A percentile compares a stretch with the other conserved stretches of the same genome.
phyloP scores from a whole-genome alignment of 2,113 vertebrate genomes.

The Naja naja region DNA sequence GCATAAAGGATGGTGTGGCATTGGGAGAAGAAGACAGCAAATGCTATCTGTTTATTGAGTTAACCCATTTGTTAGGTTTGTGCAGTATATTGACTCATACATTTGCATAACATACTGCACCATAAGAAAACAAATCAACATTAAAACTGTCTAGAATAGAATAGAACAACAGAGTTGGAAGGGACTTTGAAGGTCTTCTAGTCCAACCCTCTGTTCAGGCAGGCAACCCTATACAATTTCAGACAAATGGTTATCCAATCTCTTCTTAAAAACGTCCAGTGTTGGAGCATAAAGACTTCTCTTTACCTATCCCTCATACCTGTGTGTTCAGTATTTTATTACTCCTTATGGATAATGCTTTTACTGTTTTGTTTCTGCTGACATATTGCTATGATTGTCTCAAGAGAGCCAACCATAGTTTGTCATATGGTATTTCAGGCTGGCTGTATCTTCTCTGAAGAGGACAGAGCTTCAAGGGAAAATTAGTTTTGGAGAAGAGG shows the following conservation, averaged over 20 bases:
- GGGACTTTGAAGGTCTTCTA: no score
- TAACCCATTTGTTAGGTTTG: neutral
- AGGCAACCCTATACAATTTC: no score
- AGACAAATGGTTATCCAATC: no score
- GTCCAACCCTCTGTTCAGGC: no score
- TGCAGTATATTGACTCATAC: neutral
- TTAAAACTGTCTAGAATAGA: neutral
- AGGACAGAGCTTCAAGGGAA: neutral
- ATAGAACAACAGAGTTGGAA: no score
- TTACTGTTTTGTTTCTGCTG: neutral
- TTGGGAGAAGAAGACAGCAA: no score
- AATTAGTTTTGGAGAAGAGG: neutral
- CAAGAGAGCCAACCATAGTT: neutral
- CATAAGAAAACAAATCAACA: neutral
- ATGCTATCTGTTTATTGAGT: neutral
- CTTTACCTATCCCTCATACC: neutral
- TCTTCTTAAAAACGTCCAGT: no score
- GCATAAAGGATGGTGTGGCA: no score
- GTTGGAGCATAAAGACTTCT: no score
- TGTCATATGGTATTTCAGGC: neutral
- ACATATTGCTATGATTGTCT: neutral
- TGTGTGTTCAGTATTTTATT: neutral
- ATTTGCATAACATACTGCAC: neutral
- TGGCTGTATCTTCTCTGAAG: neutral
- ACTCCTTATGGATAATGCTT: neutral